phyloP scores from a whole-genome alignment of 92 coral and sea anemone species.

The Ricordea florida region DNA sequence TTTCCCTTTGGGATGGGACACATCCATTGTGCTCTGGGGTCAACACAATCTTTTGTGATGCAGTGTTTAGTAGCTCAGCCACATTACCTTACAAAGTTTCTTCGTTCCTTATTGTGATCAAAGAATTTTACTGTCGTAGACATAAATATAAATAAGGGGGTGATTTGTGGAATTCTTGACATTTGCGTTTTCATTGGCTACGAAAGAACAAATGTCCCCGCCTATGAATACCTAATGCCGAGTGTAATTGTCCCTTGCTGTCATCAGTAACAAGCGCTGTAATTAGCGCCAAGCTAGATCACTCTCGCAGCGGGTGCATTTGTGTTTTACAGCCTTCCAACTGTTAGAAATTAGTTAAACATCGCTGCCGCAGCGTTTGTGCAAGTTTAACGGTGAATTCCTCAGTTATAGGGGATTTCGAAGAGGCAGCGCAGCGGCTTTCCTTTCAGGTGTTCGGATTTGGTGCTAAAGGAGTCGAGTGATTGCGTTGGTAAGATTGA shows the following conservation, averaged over 20 bases:
- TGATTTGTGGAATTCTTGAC: slow-evolving; percentile 64
- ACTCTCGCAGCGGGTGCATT: slow-evolving; percentile 65
- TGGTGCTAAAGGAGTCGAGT: not conserved
- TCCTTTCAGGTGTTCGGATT: slow-evolving; percentile 1
- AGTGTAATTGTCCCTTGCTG: slow-evolving; percentile 59
- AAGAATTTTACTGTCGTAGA: not conserved
- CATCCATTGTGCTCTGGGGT: not conserved
- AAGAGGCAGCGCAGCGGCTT: too few species aligned
- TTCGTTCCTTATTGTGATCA: not conserved
- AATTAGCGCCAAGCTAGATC: slow-evolving; percentile 62
- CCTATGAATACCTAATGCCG: slow-evolving; percentile 63
- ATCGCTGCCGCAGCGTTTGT: slow-evolving; percentile 10
- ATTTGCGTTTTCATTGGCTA: slow-evolving; percentile 49
- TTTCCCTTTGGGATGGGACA: not conserved
- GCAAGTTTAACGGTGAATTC: not conserved
- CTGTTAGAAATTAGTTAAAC: slow-evolving; percentile 78
- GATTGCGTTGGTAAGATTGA: slow-evolving; percentile 12
- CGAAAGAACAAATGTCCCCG: slow-evolving; percentile 35
- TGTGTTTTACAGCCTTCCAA: slow-evolving; percentile 68
- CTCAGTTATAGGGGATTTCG: too few species aligned
- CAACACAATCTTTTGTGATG: not conserved
- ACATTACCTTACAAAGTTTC: not conserved
- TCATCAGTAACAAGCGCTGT: slow-evolving; percentile 67
- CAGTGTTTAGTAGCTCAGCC: not conserved
- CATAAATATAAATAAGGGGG: slow-evolving; percentile 23